A percentile compares a stretch with the other conserved stretches of the same genome.
Conservation (phyloP, 2,888 invertebrate species). For the Tinea trinotella region DNA sequence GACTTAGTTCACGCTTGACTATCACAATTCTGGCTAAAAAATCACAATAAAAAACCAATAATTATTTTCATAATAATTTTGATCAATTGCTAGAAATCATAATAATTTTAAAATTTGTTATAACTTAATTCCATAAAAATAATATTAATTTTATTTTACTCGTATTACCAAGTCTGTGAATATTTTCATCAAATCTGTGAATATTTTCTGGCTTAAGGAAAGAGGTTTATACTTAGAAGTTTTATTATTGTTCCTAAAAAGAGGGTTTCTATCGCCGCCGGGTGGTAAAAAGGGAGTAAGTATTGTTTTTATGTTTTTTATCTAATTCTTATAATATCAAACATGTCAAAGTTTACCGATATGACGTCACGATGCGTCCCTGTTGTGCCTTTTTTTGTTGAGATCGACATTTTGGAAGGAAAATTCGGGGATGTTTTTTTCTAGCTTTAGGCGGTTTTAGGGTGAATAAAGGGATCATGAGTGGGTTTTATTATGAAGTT, state of each 20-base stretch:
- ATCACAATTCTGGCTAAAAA: no score
- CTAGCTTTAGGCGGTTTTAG: slow-evolving; percentile 11
- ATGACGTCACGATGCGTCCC: slow-evolving; percentile 35
- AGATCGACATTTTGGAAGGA: slow-evolving; percentile 5
- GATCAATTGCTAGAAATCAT: no score
- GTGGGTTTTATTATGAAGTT: slow-evolving; percentile 8
- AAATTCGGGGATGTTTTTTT: slow-evolving; percentile 3
- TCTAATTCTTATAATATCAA: slow-evolving; percentile 62
- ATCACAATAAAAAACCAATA: no score
- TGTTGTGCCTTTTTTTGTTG: slow-evolving; percentile 35
- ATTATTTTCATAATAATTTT: no score
- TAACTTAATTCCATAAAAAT: no score
- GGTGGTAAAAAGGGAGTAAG: not conserved
- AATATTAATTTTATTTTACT: no score
- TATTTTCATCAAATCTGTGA: no score
- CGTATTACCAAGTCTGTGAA: no score
- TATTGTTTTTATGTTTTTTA: slow-evolving; percentile 33
- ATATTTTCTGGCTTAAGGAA: no score
- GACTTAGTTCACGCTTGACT: no score
- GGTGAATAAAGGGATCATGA: slow-evolving; percentile 1
- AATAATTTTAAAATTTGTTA: no score
- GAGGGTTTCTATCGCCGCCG: not conserved
- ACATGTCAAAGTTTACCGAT: slow-evolving; percentile 62
- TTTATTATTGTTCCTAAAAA: not conserved
- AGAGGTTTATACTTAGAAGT: no score